phyloP scores from a whole-genome alignment of 2,888 invertebrate genomes.

The Branchellion lobata region DNA sequence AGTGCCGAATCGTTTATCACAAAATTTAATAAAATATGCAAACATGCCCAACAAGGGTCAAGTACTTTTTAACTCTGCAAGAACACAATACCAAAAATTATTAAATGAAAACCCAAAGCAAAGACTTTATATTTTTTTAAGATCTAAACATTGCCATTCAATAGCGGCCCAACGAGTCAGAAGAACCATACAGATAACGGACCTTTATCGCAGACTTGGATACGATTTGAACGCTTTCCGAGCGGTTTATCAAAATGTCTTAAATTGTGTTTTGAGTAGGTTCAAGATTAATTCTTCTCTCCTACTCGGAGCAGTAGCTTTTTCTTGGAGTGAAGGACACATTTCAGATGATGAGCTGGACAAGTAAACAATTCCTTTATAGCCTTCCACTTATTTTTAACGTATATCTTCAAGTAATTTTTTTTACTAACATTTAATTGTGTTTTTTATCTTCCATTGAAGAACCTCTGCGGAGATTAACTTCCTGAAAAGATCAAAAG shows the following conservation, averaged over 20 bases:
- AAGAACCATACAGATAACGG: constrained; percentile 54
- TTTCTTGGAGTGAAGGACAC: constrained; percentile 57
- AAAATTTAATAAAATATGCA: not conserved
- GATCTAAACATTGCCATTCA: constrained; percentile 56
- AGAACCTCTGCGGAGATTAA: constrained; percentile 47
- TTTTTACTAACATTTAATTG: too few species aligned
- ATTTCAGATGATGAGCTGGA: constrained; percentile 56
- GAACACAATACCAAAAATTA: not conserved
- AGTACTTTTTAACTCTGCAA: not conserved
- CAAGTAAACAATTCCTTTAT: constrained; percentile 46
- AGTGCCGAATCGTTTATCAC: not conserved
- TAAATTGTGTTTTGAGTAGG: constrained; percentile 46
- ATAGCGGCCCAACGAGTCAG: constrained; percentile 56
- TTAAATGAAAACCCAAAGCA: not conserved
- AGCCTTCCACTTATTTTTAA: not conserved
- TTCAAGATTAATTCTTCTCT: constrained; percentile 50
- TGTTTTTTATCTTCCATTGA: too few species aligned
- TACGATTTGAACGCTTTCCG: constrained; percentile 54
- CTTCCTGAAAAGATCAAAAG: constrained; percentile 17
- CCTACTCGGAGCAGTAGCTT: constrained; percentile 48
- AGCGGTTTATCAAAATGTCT: constrained; percentile 52
- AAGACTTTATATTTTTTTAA: constrained; percentile 45
- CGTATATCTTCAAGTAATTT: too few species aligned
- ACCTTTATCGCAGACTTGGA: constrained; percentile 54
- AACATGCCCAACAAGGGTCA: constrained; percentile 5